These are phyloP conservation scores for Aphelenchoides fujianensis DNA, from an alignment of 1,140 invertebrate genomes.

Conservation along the genomic window DNA sequence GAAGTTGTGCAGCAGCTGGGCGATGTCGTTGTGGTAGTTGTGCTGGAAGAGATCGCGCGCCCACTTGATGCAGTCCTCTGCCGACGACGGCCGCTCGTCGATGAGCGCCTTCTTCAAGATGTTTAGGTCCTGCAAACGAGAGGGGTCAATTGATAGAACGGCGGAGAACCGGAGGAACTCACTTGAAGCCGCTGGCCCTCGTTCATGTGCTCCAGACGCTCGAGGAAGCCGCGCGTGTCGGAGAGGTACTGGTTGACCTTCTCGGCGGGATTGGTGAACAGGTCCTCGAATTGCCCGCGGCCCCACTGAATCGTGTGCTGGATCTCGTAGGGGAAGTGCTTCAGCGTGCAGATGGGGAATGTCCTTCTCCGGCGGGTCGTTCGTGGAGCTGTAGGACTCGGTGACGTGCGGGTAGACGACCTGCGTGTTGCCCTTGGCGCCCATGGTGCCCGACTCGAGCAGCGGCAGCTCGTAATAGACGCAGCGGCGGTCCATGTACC, in stretches of 20 bases:
- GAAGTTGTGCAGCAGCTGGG: constrained; percentile 93
- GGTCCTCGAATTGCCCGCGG: constrained; percentile 87
- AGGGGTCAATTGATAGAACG: no score
- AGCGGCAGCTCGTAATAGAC: constrained; percentile 94
- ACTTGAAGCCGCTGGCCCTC: constrained; percentile 41
- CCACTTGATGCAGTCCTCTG: constrained; percentile 86
- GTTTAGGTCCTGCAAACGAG: constrained; percentile 69
- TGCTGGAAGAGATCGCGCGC: constrained; percentile 85
- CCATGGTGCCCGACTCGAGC: constrained; percentile 94
- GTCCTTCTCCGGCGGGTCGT: constrained; percentile 96
- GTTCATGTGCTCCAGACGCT: constrained; percentile 51
- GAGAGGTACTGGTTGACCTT: constrained; percentile 81
- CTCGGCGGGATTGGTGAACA: constrained; percentile 84
- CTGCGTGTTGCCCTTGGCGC: constrained; percentile 97
- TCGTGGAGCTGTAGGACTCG: constrained; percentile 73
- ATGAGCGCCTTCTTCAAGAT: constrained; percentile 81
- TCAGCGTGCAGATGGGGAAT: constrained; percentile 97
- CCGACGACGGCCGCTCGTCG: constrained; percentile 76
- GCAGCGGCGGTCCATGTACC: constrained; percentile 94
- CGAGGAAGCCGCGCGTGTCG: constrained; percentile 53
- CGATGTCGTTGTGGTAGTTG: constrained; percentile 90
- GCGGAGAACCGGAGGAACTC: constrained; percentile 23
- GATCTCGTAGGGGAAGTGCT: constrained; percentile 98
- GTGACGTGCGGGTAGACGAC: constrained; percentile 62
- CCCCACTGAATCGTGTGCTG: constrained; percentile 98